Evolutionary conservation across 2,797 vertebrate genomes (phyloP), one percentile per base, ranked within the genome.

Genomic region (Chaetophractus vellerosus): DNA sequence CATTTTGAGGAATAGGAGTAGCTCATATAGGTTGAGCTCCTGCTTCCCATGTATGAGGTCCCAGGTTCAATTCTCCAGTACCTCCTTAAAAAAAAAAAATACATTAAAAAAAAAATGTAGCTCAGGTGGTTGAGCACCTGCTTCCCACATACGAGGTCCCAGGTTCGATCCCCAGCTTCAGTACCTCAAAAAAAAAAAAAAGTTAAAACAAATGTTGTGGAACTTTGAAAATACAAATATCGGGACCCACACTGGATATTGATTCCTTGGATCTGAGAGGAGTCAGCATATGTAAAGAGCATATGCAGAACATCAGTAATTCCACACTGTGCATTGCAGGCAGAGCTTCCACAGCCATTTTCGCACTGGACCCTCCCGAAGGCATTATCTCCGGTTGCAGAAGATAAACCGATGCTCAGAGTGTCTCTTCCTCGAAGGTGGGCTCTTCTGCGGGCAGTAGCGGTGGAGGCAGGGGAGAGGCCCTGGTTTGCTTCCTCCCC

Each of bases 381-480:
- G 63, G 52, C 4, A 33, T 78, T 90, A 90, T 91, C 93, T 92
- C 21, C 0, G 5, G 31, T 41, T 38, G 52, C 96, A 92, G 66
- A 16, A 0, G 80, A 79, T 0, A 1, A 63, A 9, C 61, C 2
- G 33, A 75, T 18, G 2, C 15, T 31, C 55, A 2, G 68, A 36
- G 7, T 2, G 24, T 24, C 28, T 74, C 81, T 33, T 59, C 9
- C 31, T 41, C 68, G 36, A 33, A 71, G 38, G 18, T 6, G 14
- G 33, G 28, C 33, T 6, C 7, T 14, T 57, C 4, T 0, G 3
- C 45, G 5, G 5, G 3, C 9, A 0, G 2, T 10, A 4, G 33
- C 24, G 41, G 0, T 9, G 8, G 6, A 19, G 16, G 63, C 2
- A 14, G 38, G 21, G 36, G 68, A 18, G 52, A 55, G 52, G 52